These are phyloP conservation scores for Dioctria linearis DNA, from an alignment of 2,888 invertebrate genomes.

Conservation along the genomic window DNA sequence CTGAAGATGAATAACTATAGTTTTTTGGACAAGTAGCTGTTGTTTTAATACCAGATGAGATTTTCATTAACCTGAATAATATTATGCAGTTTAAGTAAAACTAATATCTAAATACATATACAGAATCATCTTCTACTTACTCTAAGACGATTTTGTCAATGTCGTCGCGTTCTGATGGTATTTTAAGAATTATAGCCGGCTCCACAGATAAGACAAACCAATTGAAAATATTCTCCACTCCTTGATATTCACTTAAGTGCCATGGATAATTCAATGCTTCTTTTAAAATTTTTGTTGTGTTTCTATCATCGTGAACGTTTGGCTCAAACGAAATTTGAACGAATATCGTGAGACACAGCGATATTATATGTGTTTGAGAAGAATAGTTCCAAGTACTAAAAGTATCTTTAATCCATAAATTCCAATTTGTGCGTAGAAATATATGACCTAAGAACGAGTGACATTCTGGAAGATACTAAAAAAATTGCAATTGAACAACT, in stretches of 20 bases:
- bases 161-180: slow-evolving; percentile 72
- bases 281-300: slow-evolving; percentile 71
- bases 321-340: slow-evolving; percentile 82
- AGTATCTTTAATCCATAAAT: slow-evolving; percentile 72
- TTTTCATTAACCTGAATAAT: slow-evolving; percentile 54
- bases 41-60: slow-evolving; percentile 53
- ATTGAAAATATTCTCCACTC: slow-evolving; percentile 78
- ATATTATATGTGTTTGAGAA: slow-evolving; percentile 73
- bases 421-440: slow-evolving; percentile 80
- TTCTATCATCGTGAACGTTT: slow-evolving; percentile 75
- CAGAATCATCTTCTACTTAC: slow-evolving; percentile 68
- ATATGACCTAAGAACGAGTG: slow-evolving; percentile 82
- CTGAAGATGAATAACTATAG: slow-evolving; percentile 60
- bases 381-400: slow-evolving; percentile 70
- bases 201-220: slow-evolving; percentile 84
- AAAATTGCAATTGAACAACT: slow-evolving; percentile 22
- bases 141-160: slow-evolving; percentile 76
- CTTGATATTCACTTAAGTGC: slow-evolving; percentile 76
- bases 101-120: background rate
- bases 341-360: slow-evolving; percentile 78
- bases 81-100: slow-evolving; percentile 34
- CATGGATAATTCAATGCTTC: slow-evolving; percentile 78
- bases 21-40: background rate
- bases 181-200: slow-evolving; percentile 77
- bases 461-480: slow-evolving; percentile 78